A percentile compares a stretch with the other conserved stretches of the same genome.
These are phyloP conservation scores for Cantharis lateralis DNA, from an alignment of 2,888 invertebrate species.

Conservation along the genomic window DNA sequence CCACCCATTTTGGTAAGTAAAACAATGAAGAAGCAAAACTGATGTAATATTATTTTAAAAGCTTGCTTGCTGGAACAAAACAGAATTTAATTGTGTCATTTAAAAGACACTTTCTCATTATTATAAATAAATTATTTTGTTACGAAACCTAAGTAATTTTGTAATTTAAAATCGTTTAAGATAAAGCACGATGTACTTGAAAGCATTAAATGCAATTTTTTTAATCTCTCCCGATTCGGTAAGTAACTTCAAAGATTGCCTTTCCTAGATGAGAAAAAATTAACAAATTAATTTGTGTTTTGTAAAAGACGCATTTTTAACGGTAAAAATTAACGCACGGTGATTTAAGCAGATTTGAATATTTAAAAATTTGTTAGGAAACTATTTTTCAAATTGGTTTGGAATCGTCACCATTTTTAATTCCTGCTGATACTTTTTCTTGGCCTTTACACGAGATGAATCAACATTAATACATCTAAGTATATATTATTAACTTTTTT, in stretches of 20 bases:
- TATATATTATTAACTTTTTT: background rate
- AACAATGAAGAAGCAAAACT: background rate
- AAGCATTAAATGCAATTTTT: background rate
- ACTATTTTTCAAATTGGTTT: background rate
- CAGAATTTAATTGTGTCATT: slow-evolving; percentile 1
- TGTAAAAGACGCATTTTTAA: background rate
- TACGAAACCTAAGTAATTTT: background rate
- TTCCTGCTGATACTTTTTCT: background rate
- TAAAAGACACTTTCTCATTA: slow-evolving; percentile 12
- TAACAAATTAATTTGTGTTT: background rate
- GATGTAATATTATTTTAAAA: background rate
- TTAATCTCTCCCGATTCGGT: background rate
- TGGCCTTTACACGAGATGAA: background rate
- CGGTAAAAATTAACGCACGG: background rate
- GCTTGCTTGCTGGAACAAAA: background rate
- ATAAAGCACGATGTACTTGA: background rate
- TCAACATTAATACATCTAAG: background rate
- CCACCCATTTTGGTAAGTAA: background rate
- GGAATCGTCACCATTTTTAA: background rate
- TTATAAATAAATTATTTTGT: slow-evolving; percentile 17
- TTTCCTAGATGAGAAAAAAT: background rate
- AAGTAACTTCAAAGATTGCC: background rate
- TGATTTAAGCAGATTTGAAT: background rate
- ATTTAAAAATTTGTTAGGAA: background rate
- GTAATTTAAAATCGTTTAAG: slow-evolving; percentile 16